Conservation (phyloP, 2,888 invertebrate species). For the Andrena bucephala region DNA sequence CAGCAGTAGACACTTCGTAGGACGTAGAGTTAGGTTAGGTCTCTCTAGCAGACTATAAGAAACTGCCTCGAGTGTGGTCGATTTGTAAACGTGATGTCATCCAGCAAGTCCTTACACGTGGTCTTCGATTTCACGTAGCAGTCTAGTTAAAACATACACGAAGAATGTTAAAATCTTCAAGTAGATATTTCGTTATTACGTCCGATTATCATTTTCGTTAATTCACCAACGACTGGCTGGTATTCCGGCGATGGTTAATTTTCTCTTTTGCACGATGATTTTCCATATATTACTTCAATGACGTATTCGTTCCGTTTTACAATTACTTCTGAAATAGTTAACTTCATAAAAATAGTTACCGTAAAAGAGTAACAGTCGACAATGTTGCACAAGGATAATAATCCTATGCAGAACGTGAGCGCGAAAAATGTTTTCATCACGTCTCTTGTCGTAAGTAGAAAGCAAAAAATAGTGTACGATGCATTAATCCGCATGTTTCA, state of each 20-base stretch:
- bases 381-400: slow-evolving; percentile 65
- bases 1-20: no score
- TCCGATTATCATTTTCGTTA: not conserved
- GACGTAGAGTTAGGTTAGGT: slow-evolving; percentile 42
- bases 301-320: slow-evolving; percentile 19
- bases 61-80: slow-evolving; percentile 21
- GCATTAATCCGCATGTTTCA: not conserved
- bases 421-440: slow-evolving; percentile 75
- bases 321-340: slow-evolving; percentile 15
- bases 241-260: slow-evolving; percentile 2
- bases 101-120: slow-evolving; percentile 31
- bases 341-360: slow-evolving; percentile 9
- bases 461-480: slow-evolving; percentile 8
- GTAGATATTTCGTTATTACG: not conserved
- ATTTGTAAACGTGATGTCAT: slow-evolving; percentile 34
- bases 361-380: not conserved
- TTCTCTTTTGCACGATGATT: not conserved
- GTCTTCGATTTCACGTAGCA: not conserved
- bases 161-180: slow-evolving; percentile 22
- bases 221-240: not conserved
- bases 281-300: slow-evolving; percentile 26
- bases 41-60: slow-evolving; percentile 31
- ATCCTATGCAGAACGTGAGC: slow-evolving; percentile 16
- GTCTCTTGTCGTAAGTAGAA: slow-evolving; percentile 79
- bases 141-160: not conserved